Evolutionary conservation across 2,113 vertebrate species (phyloP), one percentile per base, ranked within the genome.

Genomic region (Hiodon alosoides): DNA sequence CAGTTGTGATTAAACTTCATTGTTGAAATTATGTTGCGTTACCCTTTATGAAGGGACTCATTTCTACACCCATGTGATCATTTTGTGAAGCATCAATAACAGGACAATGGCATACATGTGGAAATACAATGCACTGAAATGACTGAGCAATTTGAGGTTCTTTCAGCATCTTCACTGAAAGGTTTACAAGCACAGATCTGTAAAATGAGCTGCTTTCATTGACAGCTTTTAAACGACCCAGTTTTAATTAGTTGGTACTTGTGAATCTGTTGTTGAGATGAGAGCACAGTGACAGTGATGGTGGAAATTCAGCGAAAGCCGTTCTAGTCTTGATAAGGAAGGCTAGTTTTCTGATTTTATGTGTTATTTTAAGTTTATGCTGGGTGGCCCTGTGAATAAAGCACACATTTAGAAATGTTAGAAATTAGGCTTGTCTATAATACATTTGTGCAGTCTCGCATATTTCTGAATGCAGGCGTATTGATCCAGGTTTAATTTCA

Each of bases 1-100:
- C 82, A 75, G 81, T 74, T 80, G 82, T 80, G 81, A 85, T 82
- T 83, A 85, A 82, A 78, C 76, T 5, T 79, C 76, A 78, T 79
- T 80, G 81, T 82, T 81, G 79, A 82, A 86, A 85, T 82, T 80
- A 80, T 81, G 80, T 71, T 82, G 77, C 81, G 84, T 81, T 78
- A 83, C 75, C 76, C 53, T 84, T 86, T 59, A 77, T 76, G 77
- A 55, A 77, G 77, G 50, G 55, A 11, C 73, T 53, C 14, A 13
- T 31, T 70, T 73, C 53, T 47, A 47, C 57, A 68, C 47, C 31
- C 48, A 47, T n/a, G 11, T 9, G 8, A 0, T 60, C 78, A 72
- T 48, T 70, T 52, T 11, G 16, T 50, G 5, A 7, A 13, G 48
- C 9, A 2, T 66, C 64, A 16, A 8, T 5, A 53, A 52, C 57